Percentiles rank a stretch among this genome's conserved stretches.
Conservation (phyloP, 2,797 vertebrate genomes). For the Gambusia yucatana region DNA sequence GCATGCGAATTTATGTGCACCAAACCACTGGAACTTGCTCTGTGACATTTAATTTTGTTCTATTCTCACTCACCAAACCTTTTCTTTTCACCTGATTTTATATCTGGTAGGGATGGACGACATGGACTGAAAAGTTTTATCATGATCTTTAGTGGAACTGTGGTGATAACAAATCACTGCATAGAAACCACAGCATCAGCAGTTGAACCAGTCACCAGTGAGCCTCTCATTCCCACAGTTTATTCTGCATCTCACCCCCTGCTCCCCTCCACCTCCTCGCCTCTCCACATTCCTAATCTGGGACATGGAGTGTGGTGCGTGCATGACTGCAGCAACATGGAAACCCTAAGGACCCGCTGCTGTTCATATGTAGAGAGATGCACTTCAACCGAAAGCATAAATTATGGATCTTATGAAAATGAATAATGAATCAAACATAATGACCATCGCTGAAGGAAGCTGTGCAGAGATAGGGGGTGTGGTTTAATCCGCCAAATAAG, state of each 20-base stretch:
- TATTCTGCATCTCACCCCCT: neutral
- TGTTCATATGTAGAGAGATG: conserved; percentile 24
- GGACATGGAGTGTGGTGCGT: conserved; percentile 46
- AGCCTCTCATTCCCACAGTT: conserved; percentile 4
- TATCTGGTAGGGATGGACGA: too few relatives aligned
- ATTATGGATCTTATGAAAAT: conserved; percentile 71
- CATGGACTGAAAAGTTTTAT: neutral
- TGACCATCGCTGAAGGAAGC: conserved; percentile 29
- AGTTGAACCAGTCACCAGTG: conserved; percentile 1
- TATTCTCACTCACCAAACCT: neutral
- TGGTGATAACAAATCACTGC: neutral
- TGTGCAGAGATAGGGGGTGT: conserved; percentile 7
- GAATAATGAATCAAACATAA: conserved; percentile 67
- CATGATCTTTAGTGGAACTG: neutral
- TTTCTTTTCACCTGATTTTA: neutral
- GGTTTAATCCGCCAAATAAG: conserved; percentile 14
- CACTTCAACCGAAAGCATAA: conserved; percentile 58
- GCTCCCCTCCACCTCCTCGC: neutral
- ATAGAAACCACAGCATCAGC: conserved; percentile 18
- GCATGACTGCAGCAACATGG: conserved; percentile 25
- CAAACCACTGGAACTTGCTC: neutral
- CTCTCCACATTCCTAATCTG: conserved; percentile 32
- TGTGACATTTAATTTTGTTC: neutral
- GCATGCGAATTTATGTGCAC: neutral
- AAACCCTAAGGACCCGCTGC: conserved; percentile 24